These are phyloP conservation scores for Syrmaticus mikado DNA, from an alignment of 2,113 vertebrate species.

Conservation along the genomic window DNA sequence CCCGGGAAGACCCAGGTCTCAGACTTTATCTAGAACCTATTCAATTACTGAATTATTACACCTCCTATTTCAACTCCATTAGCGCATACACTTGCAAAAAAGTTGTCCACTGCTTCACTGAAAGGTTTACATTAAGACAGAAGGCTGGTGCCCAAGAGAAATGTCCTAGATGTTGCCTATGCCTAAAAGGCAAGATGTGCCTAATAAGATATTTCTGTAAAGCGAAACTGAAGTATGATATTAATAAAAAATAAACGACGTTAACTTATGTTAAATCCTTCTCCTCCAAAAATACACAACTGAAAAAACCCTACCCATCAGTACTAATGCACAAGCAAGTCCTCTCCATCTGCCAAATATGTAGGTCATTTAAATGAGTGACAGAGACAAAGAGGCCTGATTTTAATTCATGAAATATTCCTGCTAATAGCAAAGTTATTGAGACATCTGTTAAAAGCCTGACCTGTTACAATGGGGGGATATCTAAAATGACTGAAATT, in stretches of 20 bases:
- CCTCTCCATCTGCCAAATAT: slow-evolving; percentile 66
- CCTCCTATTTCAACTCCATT: slow-evolving; percentile 12
- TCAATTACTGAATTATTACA: background rate
- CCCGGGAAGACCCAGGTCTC: background rate
- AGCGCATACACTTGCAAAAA: background rate
- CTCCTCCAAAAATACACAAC: slow-evolving; percentile 57
- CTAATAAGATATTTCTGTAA: slow-evolving; percentile 52
- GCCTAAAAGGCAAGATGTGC: slow-evolving; percentile 50
- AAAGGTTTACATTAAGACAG: slow-evolving; percentile 51
- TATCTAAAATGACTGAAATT: slow-evolving; percentile 48
- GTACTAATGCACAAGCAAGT: slow-evolving; percentile 58
- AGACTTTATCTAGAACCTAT: background rate
- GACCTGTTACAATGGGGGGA: slow-evolving; percentile 62
- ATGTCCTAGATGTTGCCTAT: slow-evolving; percentile 50
- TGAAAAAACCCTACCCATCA: slow-evolving; percentile 39
- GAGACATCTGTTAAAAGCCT: slow-evolving; percentile 68
- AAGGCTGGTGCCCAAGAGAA: slow-evolving; percentile 46
- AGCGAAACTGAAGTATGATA: slow-evolving; percentile 56
- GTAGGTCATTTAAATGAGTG: slow-evolving; percentile 66
- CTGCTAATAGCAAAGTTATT: slow-evolving; percentile 65
- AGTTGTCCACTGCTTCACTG: slow-evolving; percentile 9
- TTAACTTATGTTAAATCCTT: slow-evolving; percentile 68
- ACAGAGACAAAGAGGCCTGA: slow-evolving; percentile 61
- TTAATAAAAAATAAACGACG: slow-evolving; percentile 72
- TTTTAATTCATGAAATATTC: slow-evolving; percentile 73